Evolutionary conservation across 2,113 vertebrate species (phyloP).

Genomic region (Cnemophilus loriae): DNA sequence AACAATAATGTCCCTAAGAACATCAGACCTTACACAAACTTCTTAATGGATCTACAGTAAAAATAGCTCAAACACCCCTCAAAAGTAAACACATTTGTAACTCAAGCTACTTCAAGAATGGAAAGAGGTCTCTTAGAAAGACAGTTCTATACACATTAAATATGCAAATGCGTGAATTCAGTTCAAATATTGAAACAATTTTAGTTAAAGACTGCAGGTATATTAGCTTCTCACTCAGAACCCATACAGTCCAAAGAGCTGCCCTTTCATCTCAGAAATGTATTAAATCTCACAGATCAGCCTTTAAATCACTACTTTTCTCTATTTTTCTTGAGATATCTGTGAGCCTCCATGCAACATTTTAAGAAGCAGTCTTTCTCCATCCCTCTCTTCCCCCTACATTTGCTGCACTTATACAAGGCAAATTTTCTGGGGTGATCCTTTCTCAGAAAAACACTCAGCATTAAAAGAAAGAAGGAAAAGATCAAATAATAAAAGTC

Average conservation of each 20-base stretch:
- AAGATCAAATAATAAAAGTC: background rate
- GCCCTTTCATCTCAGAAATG: background rate
- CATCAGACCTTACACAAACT: background rate
- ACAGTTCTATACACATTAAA: background rate
- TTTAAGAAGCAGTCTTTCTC: background rate
- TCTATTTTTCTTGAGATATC: background rate
- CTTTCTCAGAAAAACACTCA: slow-evolving; percentile 16
- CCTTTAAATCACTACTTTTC: background rate
- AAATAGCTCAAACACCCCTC: background rate
- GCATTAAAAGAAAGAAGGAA: background rate
- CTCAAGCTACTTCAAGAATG: background rate
- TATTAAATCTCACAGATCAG: background rate
- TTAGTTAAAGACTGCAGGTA: background rate
- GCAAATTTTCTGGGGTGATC: background rate
- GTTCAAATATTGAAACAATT: background rate
- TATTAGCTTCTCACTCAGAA: background rate
- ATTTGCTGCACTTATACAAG: background rate
- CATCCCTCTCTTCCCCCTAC: background rate
- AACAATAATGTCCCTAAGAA: background rate
- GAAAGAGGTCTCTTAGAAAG: background rate
- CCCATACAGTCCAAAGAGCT: background rate
- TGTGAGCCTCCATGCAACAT: background rate
- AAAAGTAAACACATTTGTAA: background rate
- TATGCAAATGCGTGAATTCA: background rate
- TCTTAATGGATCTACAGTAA: background rate